Evolutionary conservation across 1,140 invertebrate species (phyloP).

Genomic region (Scaptomyza hsui): DNA sequence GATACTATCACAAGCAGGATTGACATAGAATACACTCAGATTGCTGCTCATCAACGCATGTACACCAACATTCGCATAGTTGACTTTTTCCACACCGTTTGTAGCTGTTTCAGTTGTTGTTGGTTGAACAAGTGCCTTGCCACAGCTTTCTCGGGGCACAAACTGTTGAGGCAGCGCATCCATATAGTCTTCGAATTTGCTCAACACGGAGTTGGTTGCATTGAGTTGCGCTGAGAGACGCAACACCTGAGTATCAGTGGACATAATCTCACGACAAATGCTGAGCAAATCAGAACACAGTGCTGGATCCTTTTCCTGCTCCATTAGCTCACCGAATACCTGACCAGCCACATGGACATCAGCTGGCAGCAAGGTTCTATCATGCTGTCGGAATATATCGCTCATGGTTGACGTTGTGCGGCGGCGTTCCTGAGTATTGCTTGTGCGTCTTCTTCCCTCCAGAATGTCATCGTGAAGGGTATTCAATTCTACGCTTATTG

Average conservation of each 20-base stretch:
- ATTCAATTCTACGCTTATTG: conserved; percentile 61
- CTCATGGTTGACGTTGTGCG: conserved; percentile 41
- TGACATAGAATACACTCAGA: conserved; percentile 72
- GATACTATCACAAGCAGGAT: conserved; percentile 58
- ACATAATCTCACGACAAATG: conserved; percentile 73
- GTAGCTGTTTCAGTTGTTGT: conserved; percentile 7
- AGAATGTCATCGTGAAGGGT: conserved; percentile 63
- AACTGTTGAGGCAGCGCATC: conserved; percentile 58
- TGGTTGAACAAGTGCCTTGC: conserved; percentile 18
- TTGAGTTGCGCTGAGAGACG: conserved; percentile 65
- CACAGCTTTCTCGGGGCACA: conserved; percentile 52
- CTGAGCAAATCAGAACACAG: conserved; percentile 59
- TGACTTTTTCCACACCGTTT: conserved; percentile 51
- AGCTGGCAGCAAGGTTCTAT: conserved; percentile 56
- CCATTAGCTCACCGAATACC: conserved; percentile 53
- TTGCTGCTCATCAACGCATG: conserved; percentile 60
- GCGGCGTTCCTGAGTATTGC: conserved; percentile 43
- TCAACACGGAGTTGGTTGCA: conserved; percentile 66
- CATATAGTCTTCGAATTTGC: conserved; percentile 70
- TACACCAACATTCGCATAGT: conserved; percentile 62
- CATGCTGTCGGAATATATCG: conserved; percentile 43
- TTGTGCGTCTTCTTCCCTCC: conserved; percentile 41
- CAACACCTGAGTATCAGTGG: conserved; percentile 51
- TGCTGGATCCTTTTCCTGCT: conserved; percentile 50
- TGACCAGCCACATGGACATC: conserved; percentile 71